A percentile compares a stretch with the other conserved stretches of the same genome.
Evolutionary conservation across 1,140 invertebrate species (phyloP).

Genomic region (Pseudomyrmex cubaensis): DNA sequence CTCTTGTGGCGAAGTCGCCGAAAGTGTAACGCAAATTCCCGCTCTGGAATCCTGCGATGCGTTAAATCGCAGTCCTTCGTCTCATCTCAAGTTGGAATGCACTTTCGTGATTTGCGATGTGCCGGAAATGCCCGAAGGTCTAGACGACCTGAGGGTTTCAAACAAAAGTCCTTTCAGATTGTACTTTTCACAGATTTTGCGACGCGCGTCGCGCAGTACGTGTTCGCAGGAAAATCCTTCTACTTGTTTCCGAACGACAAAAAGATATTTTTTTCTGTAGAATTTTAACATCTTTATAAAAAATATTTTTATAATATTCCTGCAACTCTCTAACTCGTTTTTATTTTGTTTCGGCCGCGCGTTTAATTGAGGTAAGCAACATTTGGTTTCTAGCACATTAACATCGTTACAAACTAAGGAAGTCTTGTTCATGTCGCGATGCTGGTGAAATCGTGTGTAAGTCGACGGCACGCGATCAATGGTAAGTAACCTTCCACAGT

Average conservation of each 20-base stretch:
- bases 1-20: conserved; percentile 16
- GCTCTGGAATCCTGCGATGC: conserved; percentile 15
- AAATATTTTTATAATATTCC: no score
- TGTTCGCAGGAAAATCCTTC: not conserved
- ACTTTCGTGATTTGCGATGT: conserved; percentile 58
- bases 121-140: conserved; percentile 45
- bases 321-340: no score
- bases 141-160: conserved; percentile 31
- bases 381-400: not conserved
- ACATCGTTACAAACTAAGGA: not conserved
- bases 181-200: conserved; percentile 19
- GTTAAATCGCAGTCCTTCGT: conserved; percentile 42
- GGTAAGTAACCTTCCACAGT: conserved; percentile 61
- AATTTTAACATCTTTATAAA: no score
- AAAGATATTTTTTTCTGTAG: not conserved
- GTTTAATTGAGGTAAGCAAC: no score
- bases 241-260: not conserved
- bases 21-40: conserved; percentile 45
- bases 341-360: no score
- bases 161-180: conserved; percentile 26
- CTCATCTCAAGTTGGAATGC: conserved; percentile 57
- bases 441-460: conserved; percentile 26
- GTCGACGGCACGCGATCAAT: conserved; percentile 64
- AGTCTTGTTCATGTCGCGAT: not conserved
- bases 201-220: not conserved